phyloP scores from a whole-genome alignment of 2,888 invertebrate species.

The Ochropleura plecta region DNA sequence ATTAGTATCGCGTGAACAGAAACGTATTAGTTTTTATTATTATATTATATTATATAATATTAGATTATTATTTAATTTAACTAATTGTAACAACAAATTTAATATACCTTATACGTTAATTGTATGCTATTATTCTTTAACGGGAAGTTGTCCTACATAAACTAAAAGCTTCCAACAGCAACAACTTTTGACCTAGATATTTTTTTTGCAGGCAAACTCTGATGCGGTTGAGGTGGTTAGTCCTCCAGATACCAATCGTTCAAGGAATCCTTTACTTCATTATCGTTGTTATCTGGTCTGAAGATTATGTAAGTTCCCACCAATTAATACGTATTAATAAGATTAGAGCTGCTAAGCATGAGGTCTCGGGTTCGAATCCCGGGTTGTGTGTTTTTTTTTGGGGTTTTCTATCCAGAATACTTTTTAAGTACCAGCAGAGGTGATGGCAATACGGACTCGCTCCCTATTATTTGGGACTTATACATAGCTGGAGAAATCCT shows the following conservation, averaged over 20 bases:
- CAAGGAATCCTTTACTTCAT: conserved; percentile 92
- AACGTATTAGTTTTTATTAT: too few relatives aligned
- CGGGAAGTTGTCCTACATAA: background rate
- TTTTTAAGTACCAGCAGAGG: too few relatives aligned
- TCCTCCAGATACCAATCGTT: conserved; percentile 93
- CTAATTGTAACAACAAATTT: background rate
- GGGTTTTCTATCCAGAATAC: too few relatives aligned
- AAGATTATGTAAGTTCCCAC: conserved; percentile 90
- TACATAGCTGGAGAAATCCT: too few relatives aligned
- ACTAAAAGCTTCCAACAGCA: background rate
- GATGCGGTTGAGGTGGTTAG: conserved; percentile 89
- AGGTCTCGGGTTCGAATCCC: too few relatives aligned
- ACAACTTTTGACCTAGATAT: background rate
- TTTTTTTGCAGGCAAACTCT: conserved; percentile 88
- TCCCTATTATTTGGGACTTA: too few relatives aligned
- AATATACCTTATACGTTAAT: background rate
- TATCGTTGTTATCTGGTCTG: conserved; percentile 91
- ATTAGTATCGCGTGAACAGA: too few relatives aligned
- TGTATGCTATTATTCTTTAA: conserved; percentile 4
- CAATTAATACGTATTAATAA: background rate
- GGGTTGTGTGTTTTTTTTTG: too few relatives aligned
- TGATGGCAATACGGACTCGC: too few relatives aligned
- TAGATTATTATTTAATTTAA: conserved; percentile 33
- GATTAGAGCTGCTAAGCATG: too few relatives aligned
- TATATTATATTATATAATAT: too few relatives aligned